phyloP scores from a whole-genome alignment of 2,888 invertebrate species.

The Pammene aurita region DNA sequence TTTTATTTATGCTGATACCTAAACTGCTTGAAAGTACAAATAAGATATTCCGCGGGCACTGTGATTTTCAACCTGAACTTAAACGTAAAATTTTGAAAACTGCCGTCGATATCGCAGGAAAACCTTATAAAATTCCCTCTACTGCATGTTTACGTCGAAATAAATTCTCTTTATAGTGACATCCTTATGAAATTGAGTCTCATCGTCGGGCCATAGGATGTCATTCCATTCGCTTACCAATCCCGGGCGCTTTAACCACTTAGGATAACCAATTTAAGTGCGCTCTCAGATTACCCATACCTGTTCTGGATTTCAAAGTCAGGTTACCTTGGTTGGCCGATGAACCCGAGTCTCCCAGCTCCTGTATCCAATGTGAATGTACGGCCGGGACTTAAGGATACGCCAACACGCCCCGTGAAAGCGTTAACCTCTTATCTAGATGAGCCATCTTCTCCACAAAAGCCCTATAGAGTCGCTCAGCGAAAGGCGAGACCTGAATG shows the following conservation, averaged over 20 bases:
- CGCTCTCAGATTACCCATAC: background rate
- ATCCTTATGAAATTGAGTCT: conserved; percentile 41
- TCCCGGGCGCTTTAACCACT: background rate
- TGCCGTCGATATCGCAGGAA: conserved; percentile 3
- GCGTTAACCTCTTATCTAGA: conserved; percentile 78
- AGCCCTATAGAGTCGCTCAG: conserved; percentile 59
- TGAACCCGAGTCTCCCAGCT: background rate
- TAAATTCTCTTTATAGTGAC: conserved; percentile 37
- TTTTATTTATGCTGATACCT: too few species aligned
- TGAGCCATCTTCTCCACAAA: conserved; percentile 74
- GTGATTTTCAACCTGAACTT: too few species aligned
- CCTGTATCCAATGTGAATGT: background rate
- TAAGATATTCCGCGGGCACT: too few species aligned
- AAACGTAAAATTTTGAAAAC: conserved; percentile 10
- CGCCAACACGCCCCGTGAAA: conserved; percentile 60
- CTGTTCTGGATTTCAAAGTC: background rate
- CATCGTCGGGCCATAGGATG: conserved; percentile 29
- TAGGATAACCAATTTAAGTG: background rate
- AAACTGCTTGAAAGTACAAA: too few species aligned
- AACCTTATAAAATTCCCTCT: conserved; percentile 20
- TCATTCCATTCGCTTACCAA: background rate
- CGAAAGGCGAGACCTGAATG: conserved; percentile 44
- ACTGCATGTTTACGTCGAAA: conserved; percentile 30
- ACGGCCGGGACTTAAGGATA: conserved; percentile 47
- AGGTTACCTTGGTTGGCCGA: background rate